A percentile compares a stretch with the other conserved stretches of the same genome.
Evolutionary conservation across 2,113 vertebrate genomes (phyloP).

Genomic region (Tringa solitaria): DNA sequence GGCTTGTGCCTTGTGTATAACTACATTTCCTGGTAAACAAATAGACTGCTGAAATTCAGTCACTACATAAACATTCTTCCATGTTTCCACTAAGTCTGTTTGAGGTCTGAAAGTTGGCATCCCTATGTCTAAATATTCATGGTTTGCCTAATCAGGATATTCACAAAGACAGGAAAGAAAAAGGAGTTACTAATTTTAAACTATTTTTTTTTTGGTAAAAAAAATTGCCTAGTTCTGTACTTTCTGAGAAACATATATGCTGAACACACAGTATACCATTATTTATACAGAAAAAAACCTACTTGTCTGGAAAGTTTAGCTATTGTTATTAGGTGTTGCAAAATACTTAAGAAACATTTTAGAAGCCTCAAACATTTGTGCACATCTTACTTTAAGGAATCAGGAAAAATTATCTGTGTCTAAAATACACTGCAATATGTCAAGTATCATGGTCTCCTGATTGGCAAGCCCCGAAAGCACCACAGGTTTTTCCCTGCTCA

Average conservation of each 20-base stretch:
- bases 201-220: too few relatives aligned
- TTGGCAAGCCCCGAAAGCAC: background rate
- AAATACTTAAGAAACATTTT: background rate
- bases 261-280: background rate
- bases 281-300: background rate
- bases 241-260: background rate
- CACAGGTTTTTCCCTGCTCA: background rate
- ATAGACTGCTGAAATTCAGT: background rate
- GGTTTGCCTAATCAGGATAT: background rate
- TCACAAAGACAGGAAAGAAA: background rate
- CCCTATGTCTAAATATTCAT: background rate
- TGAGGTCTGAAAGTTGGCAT: background rate
- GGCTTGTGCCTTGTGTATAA: background rate
- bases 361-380: background rate
- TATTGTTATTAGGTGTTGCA: background rate
- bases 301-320: background rate
- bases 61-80: background rate
- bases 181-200: background rate
- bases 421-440: background rate
- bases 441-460: background rate
- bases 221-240: background rate
- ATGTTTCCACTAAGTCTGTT: background rate
- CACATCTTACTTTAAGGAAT: background rate
- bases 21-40: background rate
- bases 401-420: background rate